These are phyloP conservation scores for Oreotragus oreotragus DNA, from an alignment of 2,113 vertebrate species.

Conservation along the genomic window DNA sequence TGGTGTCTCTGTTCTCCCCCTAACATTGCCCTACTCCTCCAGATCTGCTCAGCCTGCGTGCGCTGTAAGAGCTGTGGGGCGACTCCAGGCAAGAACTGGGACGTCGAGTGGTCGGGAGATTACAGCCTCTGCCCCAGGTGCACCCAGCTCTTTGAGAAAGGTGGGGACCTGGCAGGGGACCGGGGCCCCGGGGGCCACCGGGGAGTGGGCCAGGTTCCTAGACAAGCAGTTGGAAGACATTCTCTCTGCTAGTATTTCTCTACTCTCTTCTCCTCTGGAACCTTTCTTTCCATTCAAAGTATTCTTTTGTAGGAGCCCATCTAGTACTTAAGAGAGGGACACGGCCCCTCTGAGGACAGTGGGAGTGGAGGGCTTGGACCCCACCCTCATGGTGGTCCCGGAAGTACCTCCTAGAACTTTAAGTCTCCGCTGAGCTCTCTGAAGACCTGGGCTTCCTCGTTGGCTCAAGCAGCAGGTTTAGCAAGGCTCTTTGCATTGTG, in stretches of 20 bases:
- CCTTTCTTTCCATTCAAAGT: neutral
- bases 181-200: neutral
- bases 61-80: slow-evolving; percentile 93
- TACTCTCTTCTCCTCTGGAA: neutral
- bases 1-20: neutral
- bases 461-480: neutral
- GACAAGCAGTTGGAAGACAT: neutral
- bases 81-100: slow-evolving; percentile 90
- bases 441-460: neutral
- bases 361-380: neutral
- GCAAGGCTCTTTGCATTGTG: neutral
- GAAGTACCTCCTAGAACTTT: neutral
- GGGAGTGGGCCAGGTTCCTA: neutral
- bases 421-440: neutral
- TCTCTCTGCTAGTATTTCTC: neutral
- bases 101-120: slow-evolving; percentile 90
- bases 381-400: neutral
- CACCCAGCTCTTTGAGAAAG: slow-evolving; percentile 88
- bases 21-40: neutral
- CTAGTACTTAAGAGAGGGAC: neutral
- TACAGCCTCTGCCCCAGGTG: slow-evolving; percentile 92
- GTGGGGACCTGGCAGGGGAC: slow-evolving; percentile 76
- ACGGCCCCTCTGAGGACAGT: neutral
- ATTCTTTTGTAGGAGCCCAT: neutral
- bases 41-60: slow-evolving; percentile 93